Conservation (phyloP, 2,113 vertebrate species). For the Chrysemys picta region DNA sequence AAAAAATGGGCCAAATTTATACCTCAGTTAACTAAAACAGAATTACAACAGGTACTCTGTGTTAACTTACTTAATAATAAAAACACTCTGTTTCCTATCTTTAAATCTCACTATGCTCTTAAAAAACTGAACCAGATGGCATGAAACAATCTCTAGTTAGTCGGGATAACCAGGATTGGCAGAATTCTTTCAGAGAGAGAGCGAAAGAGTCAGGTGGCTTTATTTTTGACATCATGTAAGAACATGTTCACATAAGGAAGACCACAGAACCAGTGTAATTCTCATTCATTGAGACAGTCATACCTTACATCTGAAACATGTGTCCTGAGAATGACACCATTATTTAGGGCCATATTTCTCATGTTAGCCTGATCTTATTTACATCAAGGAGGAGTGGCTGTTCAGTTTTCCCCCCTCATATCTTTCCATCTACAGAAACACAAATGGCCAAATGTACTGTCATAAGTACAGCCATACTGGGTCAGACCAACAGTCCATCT, state of each 20-base stretch:
- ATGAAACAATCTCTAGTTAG: neutral
- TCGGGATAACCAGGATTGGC: neutral
- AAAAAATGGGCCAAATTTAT: neutral
- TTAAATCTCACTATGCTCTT: neutral
- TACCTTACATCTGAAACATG: neutral
- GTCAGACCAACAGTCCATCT: neutral
- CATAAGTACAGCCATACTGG: neutral
- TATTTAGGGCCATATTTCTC: constrained; percentile 1
- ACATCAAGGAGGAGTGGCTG: neutral
- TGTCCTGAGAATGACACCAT: neutral
- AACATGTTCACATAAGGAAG: neutral
- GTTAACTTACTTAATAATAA: neutral
- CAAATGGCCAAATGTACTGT: neutral
- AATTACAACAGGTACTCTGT: neutral
- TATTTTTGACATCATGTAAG: neutral
- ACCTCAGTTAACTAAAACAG: neutral
- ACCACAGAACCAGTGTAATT: neutral
- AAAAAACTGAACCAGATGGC: neutral
- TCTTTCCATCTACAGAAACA: neutral
- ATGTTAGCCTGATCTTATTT: neutral
- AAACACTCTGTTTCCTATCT: neutral
- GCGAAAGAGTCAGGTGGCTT: neutral
- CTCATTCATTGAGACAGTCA: neutral
- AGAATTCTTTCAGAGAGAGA: neutral
- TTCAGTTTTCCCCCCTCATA: neutral